A percentile compares a stretch with the other conserved stretches of the same genome.
Evolutionary conservation across 1,140 invertebrate genomes (phyloP).

Genomic region (Ganaspis sp.): DNA sequence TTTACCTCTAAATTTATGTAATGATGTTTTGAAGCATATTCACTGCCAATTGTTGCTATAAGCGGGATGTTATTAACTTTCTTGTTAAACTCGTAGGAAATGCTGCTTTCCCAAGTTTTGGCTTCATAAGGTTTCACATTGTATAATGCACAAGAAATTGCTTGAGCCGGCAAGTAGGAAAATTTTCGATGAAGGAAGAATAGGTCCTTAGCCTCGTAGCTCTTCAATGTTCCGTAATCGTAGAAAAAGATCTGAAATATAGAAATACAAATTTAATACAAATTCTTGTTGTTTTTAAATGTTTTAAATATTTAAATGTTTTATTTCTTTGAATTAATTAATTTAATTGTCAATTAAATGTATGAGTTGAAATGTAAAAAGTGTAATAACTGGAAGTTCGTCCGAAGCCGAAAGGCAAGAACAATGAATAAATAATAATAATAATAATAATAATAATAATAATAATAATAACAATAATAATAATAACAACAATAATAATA

Average conservation of each 20-base stretch:
- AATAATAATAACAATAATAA: no score
- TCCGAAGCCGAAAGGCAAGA: no score
- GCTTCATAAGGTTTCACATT: constrained; percentile 56
- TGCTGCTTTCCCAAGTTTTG: constrained; percentile 52
- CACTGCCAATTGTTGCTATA: constrained; percentile 42
- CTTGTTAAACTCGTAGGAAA: constrained; percentile 44
- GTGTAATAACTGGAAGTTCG: no score
- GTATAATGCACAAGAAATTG: constrained; percentile 68
- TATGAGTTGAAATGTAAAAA: no score
- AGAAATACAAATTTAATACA: not conserved
- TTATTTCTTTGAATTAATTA: no score
- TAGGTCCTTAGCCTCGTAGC: constrained; percentile 54
- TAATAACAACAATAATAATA: no score
- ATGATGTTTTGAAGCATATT: constrained; percentile 47
- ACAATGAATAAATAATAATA: no score
- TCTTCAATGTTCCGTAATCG: constrained; percentile 69
- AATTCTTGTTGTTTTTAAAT: no score
- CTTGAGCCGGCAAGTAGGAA: constrained; percentile 63
- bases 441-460: no score
- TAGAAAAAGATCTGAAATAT: constrained; percentile 68
- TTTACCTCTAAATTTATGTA: not conserved
- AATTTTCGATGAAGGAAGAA: constrained; percentile 65
- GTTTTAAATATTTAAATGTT: no score
- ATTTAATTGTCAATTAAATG: no score
- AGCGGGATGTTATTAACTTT: constrained; percentile 47